Percentiles rank a stretch among this genome's conserved stretches.
Evolutionary conservation across 2,797 vertebrate species (phyloP).

Genomic region (Poliocrania exsul): DNA sequence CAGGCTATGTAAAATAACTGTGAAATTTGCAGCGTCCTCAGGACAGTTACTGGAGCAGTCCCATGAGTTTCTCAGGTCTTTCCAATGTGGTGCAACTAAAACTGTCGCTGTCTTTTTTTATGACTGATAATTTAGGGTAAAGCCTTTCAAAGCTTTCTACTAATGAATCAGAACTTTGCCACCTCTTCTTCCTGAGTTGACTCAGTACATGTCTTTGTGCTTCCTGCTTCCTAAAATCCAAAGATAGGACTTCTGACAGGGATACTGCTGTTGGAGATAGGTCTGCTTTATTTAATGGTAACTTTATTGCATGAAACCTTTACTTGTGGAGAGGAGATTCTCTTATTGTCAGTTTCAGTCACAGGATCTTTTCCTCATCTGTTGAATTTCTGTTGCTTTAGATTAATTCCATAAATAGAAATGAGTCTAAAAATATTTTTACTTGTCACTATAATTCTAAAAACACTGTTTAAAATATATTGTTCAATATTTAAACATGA

Average conservation of each 20-base stretch:
- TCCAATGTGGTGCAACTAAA: not conserved
- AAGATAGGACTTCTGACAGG: not conserved
- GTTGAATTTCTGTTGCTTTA: not conserved
- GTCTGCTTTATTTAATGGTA: not conserved
- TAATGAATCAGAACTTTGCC: not conserved
- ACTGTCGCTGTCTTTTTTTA: not conserved
- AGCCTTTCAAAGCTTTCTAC: not conserved
- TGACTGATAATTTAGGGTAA: not conserved
- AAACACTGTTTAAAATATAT: not conserved
- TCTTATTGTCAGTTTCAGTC: not conserved
- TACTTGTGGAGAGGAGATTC: not conserved
- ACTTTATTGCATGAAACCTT: not conserved
- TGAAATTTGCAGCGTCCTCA: not conserved
- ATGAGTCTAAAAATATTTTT: not conserved
- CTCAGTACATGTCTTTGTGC: rapidly evolving
- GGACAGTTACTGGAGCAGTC: not conserved
- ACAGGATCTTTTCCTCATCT: not conserved
- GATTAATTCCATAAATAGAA: not conserved
- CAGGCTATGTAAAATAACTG: not conserved
- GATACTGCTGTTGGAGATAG: not conserved
- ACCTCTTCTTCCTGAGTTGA: not conserved
- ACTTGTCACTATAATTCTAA: not conserved
- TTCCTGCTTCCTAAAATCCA: not conserved
- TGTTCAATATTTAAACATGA: not conserved
- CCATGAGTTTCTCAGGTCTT: not conserved